phyloP scores from a whole-genome alignment of 2,888 invertebrate species.

The Strigamia transsilvanica region DNA sequence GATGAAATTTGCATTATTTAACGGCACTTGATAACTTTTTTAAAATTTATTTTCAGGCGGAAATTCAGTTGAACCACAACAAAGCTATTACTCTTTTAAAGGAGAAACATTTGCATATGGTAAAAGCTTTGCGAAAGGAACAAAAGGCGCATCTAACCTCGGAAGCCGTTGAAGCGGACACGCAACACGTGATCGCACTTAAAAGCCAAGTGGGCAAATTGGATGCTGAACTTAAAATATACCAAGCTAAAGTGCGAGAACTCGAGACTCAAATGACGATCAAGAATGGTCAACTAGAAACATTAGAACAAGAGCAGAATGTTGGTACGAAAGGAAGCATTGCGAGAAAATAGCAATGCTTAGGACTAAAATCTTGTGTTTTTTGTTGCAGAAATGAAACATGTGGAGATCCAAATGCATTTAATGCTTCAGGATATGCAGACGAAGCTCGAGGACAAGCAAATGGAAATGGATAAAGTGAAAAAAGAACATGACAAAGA shows the following conservation, averaged over 20 bases:
- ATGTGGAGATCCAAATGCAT: conserved; percentile 29
- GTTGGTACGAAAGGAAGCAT: background rate
- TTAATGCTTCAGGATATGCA: conserved; percentile 7
- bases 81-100: background rate
- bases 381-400: conserved; percentile 27
- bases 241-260: conserved; percentile 22
- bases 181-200: background rate
- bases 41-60: background rate
- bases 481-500: background rate
- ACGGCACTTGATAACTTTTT: background rate
- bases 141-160: background rate
- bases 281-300: conserved; percentile 30
- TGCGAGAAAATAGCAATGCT: background rate
- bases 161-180: background rate
- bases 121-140: conserved; percentile 14
- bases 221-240: conserved; percentile 11
- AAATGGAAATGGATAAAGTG: background rate
- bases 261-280: conserved; percentile 9
- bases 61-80: conserved; percentile 1
- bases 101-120: conserved; percentile 40
- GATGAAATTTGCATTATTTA: background rate
- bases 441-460: background rate
- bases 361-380: background rate
- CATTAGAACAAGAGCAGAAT: background rate
- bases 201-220: conserved; percentile 15